Evolutionary conservation across 2,113 vertebrate genomes (phyloP).

Genomic region (Pomatorhinus ruficollis): DNA sequence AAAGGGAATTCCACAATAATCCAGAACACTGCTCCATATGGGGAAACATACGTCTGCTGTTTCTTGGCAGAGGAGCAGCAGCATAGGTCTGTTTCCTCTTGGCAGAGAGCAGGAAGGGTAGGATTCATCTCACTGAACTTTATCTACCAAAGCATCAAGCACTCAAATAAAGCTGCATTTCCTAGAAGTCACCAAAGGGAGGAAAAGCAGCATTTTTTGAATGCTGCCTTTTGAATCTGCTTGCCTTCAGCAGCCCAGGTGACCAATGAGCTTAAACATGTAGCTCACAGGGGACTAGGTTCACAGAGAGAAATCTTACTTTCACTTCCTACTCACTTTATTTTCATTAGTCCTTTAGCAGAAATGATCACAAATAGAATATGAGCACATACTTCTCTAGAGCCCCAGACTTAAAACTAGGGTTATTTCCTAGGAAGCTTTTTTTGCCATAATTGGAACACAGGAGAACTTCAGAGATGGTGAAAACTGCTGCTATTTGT

Average conservation of each 20-base stretch:
- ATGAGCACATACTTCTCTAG: background rate
- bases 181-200: slow-evolving; percentile 19
- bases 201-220: background rate
- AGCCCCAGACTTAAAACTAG: background rate
- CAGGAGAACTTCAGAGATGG: background rate
- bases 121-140: slow-evolving; percentile 17
- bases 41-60: background rate
- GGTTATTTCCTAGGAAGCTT: background rate
- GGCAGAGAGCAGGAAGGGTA: background rate
- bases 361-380: background rate
- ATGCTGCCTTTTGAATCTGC: background rate
- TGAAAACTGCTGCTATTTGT: background rate
- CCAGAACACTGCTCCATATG: background rate
- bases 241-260: background rate
- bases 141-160: background rate
- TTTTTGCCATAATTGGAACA: background rate
- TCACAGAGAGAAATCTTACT: background rate
- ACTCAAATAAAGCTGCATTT: background rate
- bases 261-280: background rate
- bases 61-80: slow-evolving; percentile 26
- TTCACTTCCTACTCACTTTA: background rate
- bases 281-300: background rate
- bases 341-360: background rate
- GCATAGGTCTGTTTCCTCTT: slow-evolving; percentile 33
- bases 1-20: slow-evolving; percentile 38